Evolutionary conservation across 1,140 invertebrate genomes (phyloP).

Genomic region (Aricia agestis): DNA sequence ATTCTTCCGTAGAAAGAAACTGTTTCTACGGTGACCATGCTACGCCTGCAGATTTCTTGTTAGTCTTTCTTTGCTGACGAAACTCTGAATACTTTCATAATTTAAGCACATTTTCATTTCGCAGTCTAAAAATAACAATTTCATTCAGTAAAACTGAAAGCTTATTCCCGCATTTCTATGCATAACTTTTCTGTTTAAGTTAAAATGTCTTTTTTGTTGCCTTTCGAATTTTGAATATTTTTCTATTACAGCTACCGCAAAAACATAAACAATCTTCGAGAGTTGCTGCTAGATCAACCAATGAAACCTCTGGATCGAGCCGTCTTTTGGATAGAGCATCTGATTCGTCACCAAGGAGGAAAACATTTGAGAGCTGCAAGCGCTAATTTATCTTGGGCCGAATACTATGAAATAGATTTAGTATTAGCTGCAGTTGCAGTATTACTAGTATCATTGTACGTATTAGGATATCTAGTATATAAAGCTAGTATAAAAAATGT

Average conservation of each 20-base stretch:
- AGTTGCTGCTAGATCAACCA: slow-evolving; percentile 72
- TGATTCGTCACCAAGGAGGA: slow-evolving; percentile 68
- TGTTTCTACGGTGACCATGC: too few species aligned
- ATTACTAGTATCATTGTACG: slow-evolving; percentile 17
- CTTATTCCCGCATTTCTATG: not conserved
- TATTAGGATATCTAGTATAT: not conserved
- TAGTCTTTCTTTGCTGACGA: too few species aligned
- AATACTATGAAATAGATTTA: slow-evolving; percentile 74
- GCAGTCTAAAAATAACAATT: too few species aligned
- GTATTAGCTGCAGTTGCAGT: slow-evolving; percentile 13
- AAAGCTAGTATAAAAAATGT: not conserved
- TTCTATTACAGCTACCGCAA: slow-evolving; percentile 35
- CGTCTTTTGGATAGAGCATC: slow-evolving; percentile 72
- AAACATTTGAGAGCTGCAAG: slow-evolving; percentile 71
- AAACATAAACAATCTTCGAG: slow-evolving; percentile 51
- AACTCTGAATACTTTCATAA: too few species aligned
- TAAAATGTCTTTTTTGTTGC: not conserved
- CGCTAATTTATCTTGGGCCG: slow-evolving; percentile 51
- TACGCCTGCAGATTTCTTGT: too few species aligned
- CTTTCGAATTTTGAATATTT: not conserved
- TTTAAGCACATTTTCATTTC: too few species aligned
- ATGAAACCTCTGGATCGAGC: slow-evolving; percentile 62
- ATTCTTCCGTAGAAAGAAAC: too few species aligned
- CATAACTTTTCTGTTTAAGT: not conserved
- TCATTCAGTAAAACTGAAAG: too few species aligned